Evolutionary conservation across 1,140 invertebrate genomes (phyloP), one percentile per base, ranked within the genome.

Genomic region (Ptiloglossa arizonensis): DNA sequence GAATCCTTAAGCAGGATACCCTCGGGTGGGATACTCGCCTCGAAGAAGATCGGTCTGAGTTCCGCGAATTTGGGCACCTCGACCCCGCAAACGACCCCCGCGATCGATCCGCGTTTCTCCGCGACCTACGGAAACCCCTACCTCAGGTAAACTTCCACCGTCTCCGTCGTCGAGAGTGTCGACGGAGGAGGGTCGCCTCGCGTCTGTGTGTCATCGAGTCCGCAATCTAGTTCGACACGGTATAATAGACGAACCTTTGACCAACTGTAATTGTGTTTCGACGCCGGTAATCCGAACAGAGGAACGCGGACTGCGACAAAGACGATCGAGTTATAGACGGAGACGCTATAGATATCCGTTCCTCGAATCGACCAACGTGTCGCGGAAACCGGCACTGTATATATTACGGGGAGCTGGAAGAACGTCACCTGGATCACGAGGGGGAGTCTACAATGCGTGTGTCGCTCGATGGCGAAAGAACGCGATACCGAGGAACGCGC

Each of bases 41-140:
- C 94, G 77, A 94, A 93, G 87, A 95, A 95, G 87, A 94, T 94
- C 67, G 90, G 94, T 72, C 93, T 94, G 70, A 93, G 94, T 80
- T 93, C 93, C 79, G 93, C 93, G 62, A 93, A 93, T 71, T 88
- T 93, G 62, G 94, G 93, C 79, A 92, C 80, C 83, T 88, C 86
- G 82, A 93, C 86, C 78, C 92, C 80, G 87, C 93, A 89, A 89
- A 94, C 89, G 89, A 94, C 90, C 88, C 94, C 90, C 88, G 95
- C 93, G 59, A 96, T 97, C 64, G 97, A 98, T 88, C 96, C 97
- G 13, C 93, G 96, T 73, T 98, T 97, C 88, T 97, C 96, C 27
- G 97, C 97, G 29, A 96, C 96, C 6, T 98, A 98, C 88, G 97
- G 97, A 63, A 97, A 97, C 92, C 97, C 97, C 1, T 97, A 97